Evolutionary conservation across 1,140 invertebrate genomes (phyloP), one percentile per base, ranked within the genome.

Genomic region (Microplitis demolitor): DNA sequence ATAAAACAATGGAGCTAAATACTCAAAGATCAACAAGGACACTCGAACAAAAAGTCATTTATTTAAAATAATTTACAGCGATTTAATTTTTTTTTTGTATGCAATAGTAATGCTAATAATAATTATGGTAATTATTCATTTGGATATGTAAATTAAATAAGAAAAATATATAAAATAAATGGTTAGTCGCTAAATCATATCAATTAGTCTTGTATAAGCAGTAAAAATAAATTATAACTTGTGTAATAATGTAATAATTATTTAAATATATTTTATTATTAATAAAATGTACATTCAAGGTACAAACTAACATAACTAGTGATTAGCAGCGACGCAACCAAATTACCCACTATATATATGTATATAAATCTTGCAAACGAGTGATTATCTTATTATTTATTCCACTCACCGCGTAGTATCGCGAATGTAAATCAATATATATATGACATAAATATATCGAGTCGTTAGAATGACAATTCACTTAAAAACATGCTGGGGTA

Each of bases 1-100:
- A 61, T 37, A 71, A 66, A 31, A 71, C 60, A 71, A 71, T 39
- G 60, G 35, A 56, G 35, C 56, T 69, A 70, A 70, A 51, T 66
- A 34, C 51, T 71, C 34, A 35, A 24, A 14, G 37, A 39, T 71
- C 61, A 71, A 71, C 58, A 58, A 31, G 50, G 16, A n/a, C 50
- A 69, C 37, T 37, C 3, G 6, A 51, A 35, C 50, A 13, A 56
- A 31, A 11, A 53, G n/a, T 69, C 45, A 16, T 24, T 62, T 53
- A 70, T 62, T 63, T 50, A 8, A 45, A 45, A 45, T 45, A 11
- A 45, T 24, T 24, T 24, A 24, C 24, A 2, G 24, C 6, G 5
- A 45, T 45, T 45, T 45, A 45, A 45, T 45, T 45, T 45, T 45
- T 45, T 11, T 9, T 3, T 2, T 9, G 6, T 45, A 45, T 45